phyloP scores from a whole-genome alignment of 2,888 invertebrate genomes.

The Cylloceria caligata region DNA sequence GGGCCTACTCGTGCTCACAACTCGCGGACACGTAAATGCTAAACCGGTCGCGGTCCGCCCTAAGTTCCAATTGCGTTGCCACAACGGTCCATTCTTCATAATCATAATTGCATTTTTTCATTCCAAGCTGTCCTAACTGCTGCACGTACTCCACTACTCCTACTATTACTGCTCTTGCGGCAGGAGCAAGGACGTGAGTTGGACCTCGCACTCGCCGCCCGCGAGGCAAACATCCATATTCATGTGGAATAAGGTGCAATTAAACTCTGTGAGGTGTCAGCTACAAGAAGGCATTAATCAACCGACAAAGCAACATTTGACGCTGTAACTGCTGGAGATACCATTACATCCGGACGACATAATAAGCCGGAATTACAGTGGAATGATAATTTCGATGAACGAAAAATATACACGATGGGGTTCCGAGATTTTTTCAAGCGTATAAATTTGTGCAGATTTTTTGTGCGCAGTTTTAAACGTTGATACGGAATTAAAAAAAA shows the following conservation, averaged over 20 bases:
- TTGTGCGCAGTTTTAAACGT: background rate
- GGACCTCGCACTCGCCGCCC: constrained; percentile 72
- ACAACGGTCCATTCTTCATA: constrained; percentile 82
- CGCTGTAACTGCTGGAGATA: constrained; percentile 81
- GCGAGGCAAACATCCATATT: constrained; percentile 84
- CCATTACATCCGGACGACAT: constrained; percentile 79
- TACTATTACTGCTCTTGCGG: constrained; percentile 33
- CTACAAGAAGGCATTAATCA: constrained; percentile 83
- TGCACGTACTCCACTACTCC: constrained; percentile 28
- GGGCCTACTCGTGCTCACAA: constrained; percentile 22
- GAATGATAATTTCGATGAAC: constrained; percentile 74
- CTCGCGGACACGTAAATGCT: constrained; percentile 60
- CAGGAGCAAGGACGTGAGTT: constrained; percentile 46
- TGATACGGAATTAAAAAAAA: constrained; percentile 5
- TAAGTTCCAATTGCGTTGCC: constrained; percentile 60
- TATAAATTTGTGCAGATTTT: constrained; percentile 23
- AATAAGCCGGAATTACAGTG: constrained; percentile 80
- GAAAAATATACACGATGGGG: constrained; percentile 3
- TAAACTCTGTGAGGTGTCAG: constrained; percentile 84
- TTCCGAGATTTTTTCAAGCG: constrained; percentile 23
- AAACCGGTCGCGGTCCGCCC: constrained; percentile 75
- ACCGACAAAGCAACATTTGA: constrained; percentile 83
- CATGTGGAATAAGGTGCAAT: constrained; percentile 84
- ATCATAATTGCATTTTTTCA: constrained; percentile 83
- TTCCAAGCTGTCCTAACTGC: constrained; percentile 60